A percentile compares a stretch with the other conserved stretches of the same genome.
phyloP scores from a whole-genome alignment of 2,888 invertebrate species.

The Lycaena phlaeas region DNA sequence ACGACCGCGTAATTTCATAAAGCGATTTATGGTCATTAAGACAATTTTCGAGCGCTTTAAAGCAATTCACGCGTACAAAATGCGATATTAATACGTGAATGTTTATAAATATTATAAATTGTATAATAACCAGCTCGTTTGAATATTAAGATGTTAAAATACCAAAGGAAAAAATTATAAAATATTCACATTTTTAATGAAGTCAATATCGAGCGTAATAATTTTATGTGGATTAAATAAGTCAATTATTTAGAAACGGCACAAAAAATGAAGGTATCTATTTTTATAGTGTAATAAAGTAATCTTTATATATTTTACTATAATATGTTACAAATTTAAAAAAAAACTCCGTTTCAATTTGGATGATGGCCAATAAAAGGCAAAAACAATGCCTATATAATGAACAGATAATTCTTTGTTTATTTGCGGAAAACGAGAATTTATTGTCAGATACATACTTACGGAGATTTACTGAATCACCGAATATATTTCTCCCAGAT shows the following conservation, averaged over 20 bases:
- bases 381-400: conserved; percentile 20
- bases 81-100: background rate
- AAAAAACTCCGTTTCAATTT: conserved; percentile 14
- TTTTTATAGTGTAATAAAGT: background rate
- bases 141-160: too few species aligned
- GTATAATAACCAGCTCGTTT: too few species aligned
- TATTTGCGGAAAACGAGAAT: conserved; percentile 10
- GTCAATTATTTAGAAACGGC: too few species aligned
- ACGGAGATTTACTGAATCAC: conserved; percentile 4
- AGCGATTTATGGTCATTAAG: conserved; percentile 16
- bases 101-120: background rate
- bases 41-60: conserved; percentile 9
- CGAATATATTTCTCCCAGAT: background rate
- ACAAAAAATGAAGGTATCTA: too few species aligned
- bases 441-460: conserved; percentile 2
- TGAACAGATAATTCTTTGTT: conserved; percentile 7
- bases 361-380: conserved; percentile 21
- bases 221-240: too few species aligned
- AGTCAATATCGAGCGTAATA: too few species aligned
- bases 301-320: background rate
- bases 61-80: background rate
- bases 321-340: conserved; percentile 7
- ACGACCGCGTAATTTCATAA: conserved; percentile 21
- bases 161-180: background rate
- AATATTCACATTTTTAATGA: too few species aligned